phyloP scores from a whole-genome alignment of 2,797 vertebrate genomes.

The Agapornis canus region DNA sequence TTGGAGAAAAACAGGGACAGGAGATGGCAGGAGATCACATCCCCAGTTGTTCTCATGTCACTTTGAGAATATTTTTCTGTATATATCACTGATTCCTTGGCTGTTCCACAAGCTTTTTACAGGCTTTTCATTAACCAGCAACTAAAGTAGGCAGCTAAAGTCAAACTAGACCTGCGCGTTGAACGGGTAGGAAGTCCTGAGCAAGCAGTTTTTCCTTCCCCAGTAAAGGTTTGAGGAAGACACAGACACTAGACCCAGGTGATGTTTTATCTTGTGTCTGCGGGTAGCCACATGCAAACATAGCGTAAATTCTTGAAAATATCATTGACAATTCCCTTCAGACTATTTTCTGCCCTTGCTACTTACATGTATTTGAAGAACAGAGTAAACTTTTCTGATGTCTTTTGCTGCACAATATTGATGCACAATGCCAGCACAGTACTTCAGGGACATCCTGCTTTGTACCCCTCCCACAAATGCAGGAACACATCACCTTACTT shows the following conservation, averaged over 20 bases:
- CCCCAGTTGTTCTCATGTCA: not conserved
- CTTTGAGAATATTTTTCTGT: not conserved
- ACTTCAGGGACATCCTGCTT: not conserved
- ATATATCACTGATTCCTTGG: not conserved
- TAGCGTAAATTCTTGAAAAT: not conserved
- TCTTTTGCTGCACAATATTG: not conserved
- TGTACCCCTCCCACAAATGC: not conserved
- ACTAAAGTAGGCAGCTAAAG: conserved; percentile 21
- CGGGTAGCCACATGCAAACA: not conserved
- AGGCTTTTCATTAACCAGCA: conserved; percentile 29
- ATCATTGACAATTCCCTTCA: not conserved
- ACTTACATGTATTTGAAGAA: not conserved
- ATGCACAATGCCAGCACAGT: not conserved
- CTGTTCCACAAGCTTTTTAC: not conserved
- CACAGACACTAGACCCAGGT: not conserved
- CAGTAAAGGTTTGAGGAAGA: not conserved
- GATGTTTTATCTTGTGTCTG: not conserved
- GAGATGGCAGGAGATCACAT: not conserved
- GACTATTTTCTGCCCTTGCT: not conserved
- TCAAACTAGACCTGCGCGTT: not conserved
- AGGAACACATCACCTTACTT: not conserved
- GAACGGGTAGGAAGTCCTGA: not conserved
- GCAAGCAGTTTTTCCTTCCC: not conserved
- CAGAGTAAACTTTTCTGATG: not conserved
- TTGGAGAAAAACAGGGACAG: not conserved